Evolutionary conservation across 2,113 vertebrate species (phyloP), one percentile per base, ranked within the genome.

Genomic region (Dasypus novemcinctus): DNA sequence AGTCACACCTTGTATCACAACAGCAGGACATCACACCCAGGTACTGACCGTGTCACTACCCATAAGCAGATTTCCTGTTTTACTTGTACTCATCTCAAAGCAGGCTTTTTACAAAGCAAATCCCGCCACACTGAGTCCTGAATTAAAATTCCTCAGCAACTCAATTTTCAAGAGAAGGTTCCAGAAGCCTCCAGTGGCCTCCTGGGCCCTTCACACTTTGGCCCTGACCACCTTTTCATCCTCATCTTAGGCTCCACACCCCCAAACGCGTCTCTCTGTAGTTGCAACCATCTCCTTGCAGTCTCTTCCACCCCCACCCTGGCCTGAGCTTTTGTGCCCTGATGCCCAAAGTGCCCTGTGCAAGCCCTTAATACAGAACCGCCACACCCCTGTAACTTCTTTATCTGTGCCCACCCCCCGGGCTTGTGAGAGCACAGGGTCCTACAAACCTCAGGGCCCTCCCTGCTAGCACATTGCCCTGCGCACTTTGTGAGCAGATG

Each of bases 361-460:
- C 74, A 72, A 21, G 54, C 54, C 68, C 38, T 20, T 0, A 29
- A 31, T 4, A 38, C 2, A 46, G 66, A 66, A 6, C 18, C 29
- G 21, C 33, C n/a, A 14, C 41, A 17, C 49, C 52, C 27, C 17
- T 0, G 21, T 59, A 59, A 7, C 1, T 18, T 71, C 64, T 54
- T 66, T 13, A 54, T 29, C 92, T 36, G 0, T 0, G n/a, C 20
- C 13, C 12, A 12, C 1, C 6, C 46, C 23, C 36, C 3, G 2
- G 17, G n/a, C n/a, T n/a, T n/a, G n/a, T n/a, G n/a, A n/a, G n/a
- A n/a, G n/a, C n/a, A n/a, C n/a, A n/a, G n/a, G n/a, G n/a, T n/a
- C n/a, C n/a, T n/a, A n/a, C n/a, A n/a, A n/a, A n/a, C n/a, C n/a
- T n/a, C n/a, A n/a, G n/a, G n/a, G 46, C 46, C 29, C 12, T 15